Evolutionary conservation across 2,888 invertebrate genomes (phyloP).

Genomic region (Octonoba sinensis): DNA sequence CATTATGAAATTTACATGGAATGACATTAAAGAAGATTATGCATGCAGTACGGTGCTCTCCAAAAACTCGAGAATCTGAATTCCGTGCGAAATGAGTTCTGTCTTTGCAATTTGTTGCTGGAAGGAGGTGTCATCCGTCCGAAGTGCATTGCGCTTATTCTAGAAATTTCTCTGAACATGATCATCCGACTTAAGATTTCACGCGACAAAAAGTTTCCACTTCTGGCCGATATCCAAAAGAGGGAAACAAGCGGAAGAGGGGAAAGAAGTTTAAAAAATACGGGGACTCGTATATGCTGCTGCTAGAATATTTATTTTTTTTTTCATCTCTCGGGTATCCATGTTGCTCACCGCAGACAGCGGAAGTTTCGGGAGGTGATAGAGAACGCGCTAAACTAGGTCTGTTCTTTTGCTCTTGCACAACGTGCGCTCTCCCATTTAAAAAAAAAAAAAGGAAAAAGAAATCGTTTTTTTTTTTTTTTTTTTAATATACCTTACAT

Average conservation of each 20-base stretch:
- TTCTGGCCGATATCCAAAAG: background rate
- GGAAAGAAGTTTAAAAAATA: background rate
- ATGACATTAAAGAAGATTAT: too few species aligned
- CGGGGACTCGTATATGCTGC: too few species aligned
- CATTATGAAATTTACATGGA: too few species aligned
- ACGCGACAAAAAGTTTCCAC: background rate
- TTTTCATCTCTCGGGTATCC: too few species aligned
- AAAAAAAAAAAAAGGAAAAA: too few species aligned
- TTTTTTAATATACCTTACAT: conserved; percentile 20
- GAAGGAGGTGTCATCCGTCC: conserved; percentile 4
- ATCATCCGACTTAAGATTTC: background rate
- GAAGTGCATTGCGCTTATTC: conserved; percentile 17
- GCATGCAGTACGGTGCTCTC: too few species aligned
- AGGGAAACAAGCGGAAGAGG: background rate
- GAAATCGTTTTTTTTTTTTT: too few species aligned
- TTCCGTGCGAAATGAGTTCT: too few species aligned
- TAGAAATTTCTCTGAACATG: conserved; percentile 1
- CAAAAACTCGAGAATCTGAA: too few species aligned
- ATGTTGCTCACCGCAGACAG: conserved; percentile 20
- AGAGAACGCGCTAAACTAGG: conserved; percentile 54
- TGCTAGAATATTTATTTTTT: too few species aligned
- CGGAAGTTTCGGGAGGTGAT: conserved; percentile 56
- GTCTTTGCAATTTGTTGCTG: too few species aligned
- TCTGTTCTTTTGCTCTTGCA: conserved; percentile 9
- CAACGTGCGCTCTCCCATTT: too few species aligned